Percentiles rank a stretch among this genome's conserved stretches.
Conservation (phyloP, 2,888 invertebrate genomes). For the Embidobia sp. region DNA sequence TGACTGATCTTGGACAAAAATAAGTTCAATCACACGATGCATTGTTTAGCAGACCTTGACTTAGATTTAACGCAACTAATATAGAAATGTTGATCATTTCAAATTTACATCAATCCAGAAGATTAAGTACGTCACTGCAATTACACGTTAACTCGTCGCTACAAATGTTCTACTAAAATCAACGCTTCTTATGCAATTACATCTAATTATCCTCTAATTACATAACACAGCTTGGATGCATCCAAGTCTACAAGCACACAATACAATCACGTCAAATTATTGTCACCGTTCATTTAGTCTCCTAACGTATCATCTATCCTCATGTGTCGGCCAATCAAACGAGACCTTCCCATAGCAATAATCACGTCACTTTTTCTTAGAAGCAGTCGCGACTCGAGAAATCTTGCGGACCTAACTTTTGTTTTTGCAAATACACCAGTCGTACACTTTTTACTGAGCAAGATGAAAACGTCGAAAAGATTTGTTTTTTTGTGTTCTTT, state of each 20-base stretch:
- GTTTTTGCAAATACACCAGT: too few relatives aligned
- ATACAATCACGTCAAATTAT: slow-evolving; percentile 23
- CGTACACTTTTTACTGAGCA: too few relatives aligned
- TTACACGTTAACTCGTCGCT: slow-evolving; percentile 4
- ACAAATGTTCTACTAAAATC: slow-evolving; percentile 11
- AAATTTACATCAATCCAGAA: not conserved
- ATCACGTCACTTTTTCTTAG: too few relatives aligned
- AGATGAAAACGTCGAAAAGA: too few relatives aligned
- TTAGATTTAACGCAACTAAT: not conserved
- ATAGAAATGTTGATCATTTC: not conserved
- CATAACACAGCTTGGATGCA: not conserved
- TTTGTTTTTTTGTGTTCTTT: too few relatives aligned
- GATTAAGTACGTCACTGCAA: slow-evolving; percentile 4
- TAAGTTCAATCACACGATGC: too few relatives aligned
- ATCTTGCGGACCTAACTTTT: too few relatives aligned
- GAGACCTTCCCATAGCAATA: too few relatives aligned
- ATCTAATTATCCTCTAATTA: slow-evolving; percentile 20
- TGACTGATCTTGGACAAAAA: too few relatives aligned
- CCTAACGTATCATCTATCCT: slow-evolving; percentile 9
- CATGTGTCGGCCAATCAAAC: too few relatives aligned
- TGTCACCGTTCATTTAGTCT: slow-evolving; percentile 20
- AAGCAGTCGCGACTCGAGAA: too few relatives aligned
- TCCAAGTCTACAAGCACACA: not conserved
- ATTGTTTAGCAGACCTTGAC: too few relatives aligned
- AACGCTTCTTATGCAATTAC: not conserved